Evolutionary conservation across 1,140 invertebrate species (phyloP).

Genomic region (Lepidotrigona ventralis): DNA sequence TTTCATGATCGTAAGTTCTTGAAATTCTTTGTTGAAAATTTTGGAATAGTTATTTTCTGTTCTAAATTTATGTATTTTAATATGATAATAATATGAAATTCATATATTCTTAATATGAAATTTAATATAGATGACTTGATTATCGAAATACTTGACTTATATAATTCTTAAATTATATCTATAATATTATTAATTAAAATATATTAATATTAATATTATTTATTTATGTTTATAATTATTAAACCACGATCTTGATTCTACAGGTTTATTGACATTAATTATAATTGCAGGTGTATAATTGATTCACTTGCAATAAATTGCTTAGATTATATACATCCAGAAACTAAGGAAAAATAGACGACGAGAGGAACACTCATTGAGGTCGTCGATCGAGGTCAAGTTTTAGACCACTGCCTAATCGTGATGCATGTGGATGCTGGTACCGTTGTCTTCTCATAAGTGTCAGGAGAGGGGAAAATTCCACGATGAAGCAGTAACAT

Average conservation of each 20-base stretch:
- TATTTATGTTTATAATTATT: background rate
- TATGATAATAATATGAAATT: too few species aligned
- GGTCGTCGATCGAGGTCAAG: conserved; percentile 67
- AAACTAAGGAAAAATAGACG: background rate
- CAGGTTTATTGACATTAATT: background rate
- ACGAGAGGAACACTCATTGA: conserved; percentile 59
- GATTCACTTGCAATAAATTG: background rate
- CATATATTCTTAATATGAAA: background rate
- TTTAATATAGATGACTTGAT: background rate
- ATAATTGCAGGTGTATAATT: background rate
- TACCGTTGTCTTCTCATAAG: conserved; percentile 51
- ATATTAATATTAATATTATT: background rate
- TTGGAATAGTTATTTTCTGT: too few species aligned
- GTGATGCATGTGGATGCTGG: conserved; percentile 2
- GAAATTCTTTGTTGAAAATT: too few species aligned
- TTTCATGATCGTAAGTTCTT: background rate
- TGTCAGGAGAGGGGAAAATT: background rate
- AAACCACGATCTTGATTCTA: background rate
- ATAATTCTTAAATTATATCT: too few species aligned
- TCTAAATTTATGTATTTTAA: too few species aligned
- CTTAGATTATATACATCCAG: background rate
- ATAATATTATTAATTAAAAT: background rate
- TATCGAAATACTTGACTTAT: background rate
- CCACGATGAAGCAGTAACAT: background rate
- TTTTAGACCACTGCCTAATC: conserved; percentile 53